These are phyloP conservation scores for Acronicta aceris DNA, from an alignment of 2,888 invertebrate species.

Conservation along the genomic window DNA sequence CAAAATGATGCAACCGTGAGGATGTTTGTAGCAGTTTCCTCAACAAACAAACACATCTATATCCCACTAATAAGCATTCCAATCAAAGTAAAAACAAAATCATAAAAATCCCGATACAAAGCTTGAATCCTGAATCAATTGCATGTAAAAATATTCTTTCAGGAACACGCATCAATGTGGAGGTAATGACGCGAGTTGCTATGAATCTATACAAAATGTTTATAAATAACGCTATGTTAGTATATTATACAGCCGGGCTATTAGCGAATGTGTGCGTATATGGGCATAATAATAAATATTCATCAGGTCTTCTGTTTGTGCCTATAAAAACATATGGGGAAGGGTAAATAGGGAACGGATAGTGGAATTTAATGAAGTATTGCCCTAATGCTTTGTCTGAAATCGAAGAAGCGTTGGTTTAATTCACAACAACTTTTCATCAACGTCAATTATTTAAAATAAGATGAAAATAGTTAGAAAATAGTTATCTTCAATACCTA, in stretches of 20 bases:
- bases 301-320: slow-evolving; percentile 73
- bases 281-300: slow-evolving; percentile 74
- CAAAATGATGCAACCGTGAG: too few relatives aligned
- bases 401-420: neutral
- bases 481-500: too few relatives aligned
- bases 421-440: neutral
- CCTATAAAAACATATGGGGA: slow-evolving; percentile 67
- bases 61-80: slow-evolving; percentile 5
- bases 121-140: slow-evolving; percentile 54
- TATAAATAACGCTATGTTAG: slow-evolving; percentile 66
- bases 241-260: slow-evolving; percentile 66
- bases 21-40: neutral
- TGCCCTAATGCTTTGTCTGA: slow-evolving; percentile 11
- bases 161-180: slow-evolving; percentile 69
- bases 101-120: slow-evolving; percentile 42
- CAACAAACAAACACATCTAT: slow-evolving; percentile 10
- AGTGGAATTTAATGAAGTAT: slow-evolving; percentile 31
- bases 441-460: neutral
- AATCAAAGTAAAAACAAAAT: slow-evolving; percentile 39
- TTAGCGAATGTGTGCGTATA: slow-evolving; percentile 64
- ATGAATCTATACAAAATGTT: slow-evolving; percentile 67
- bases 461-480: too few relatives aligned
- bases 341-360: slow-evolving; percentile 19
- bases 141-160: slow-evolving; percentile 62
- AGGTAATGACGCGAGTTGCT: slow-evolving; percentile 79